Base-by-base conservation (phyloP, 2,797 vertebrate genomes). In the Sebastes taczanowskii region DNA sequence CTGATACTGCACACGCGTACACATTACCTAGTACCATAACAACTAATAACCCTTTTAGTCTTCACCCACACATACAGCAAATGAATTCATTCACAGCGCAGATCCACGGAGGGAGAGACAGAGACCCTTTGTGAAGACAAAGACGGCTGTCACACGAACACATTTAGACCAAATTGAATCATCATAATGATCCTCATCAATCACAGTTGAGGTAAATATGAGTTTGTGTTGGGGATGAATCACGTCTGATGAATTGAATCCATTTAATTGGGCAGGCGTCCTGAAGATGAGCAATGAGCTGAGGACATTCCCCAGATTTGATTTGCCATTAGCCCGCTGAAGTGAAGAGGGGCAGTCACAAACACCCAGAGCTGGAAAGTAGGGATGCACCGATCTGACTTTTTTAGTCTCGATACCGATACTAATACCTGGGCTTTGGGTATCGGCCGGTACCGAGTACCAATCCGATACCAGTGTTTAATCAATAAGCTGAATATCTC, bases 141-240 rank as follows among this genome's bases (percentile, higher is more conserved):
- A 83, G 79, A 76, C 52, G 52, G 77, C 82, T 77, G 77, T 83
- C 92, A 80, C 55, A 73, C 42, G 13, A 85, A 93, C 88, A 90
- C 81, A 83, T 86, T 90, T 20, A 75, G 77, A 80, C 53, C 69
- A 85, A 86, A 92, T 94, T 64, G 30, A 93, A 94, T 95, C 83
- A 89, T 53, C 75, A 64, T 92, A 94, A 94, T 69, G 86, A 90
- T 78, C 71, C 49, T 56, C 85, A 94, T 95, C 91, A 86, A 95
- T 95, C 93, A 95, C 63, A 72, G 73, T 38, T 58, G 81, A 85
- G 85, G 80, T 89, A 91, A 92, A 94, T 90, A 87, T 82, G 83
- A 88, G 86, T 92, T 88, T 91, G 80, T 78, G 64, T 27, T 73
- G 67, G 60, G 84, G 75, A 88, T 92, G 81, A 90, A 91, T 94